Evolutionary conservation across 1,140 invertebrate species (phyloP).

Genomic region (Eufriesea mexicana): DNA sequence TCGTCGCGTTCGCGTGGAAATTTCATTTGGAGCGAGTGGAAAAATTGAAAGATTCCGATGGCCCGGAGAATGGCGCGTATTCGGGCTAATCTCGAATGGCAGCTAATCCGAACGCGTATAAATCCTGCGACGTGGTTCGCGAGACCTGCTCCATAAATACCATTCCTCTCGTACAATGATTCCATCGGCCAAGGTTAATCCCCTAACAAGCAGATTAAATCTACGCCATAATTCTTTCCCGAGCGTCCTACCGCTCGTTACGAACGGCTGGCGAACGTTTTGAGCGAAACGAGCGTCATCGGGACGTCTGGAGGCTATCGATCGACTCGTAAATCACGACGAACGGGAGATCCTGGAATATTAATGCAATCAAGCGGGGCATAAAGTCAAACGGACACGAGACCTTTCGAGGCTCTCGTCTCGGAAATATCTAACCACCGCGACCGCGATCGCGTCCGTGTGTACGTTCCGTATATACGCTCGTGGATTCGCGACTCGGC

Average conservation of each 20-base stretch:
- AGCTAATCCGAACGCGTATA: too few relatives aligned
- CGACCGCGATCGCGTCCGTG: too few relatives aligned
- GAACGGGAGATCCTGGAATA: background rate
- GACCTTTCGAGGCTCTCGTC: background rate
- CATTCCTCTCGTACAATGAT: background rate
- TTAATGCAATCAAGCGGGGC: constrained; percentile 19
- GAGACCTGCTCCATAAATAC: background rate
- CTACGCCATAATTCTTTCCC: background rate
- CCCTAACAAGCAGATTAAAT: background rate
- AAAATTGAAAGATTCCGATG: too few relatives aligned
- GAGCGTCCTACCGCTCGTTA: background rate
- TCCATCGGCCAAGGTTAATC: background rate
- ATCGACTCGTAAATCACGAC: constrained; percentile 20
- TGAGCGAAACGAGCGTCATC: constrained; percentile 1
- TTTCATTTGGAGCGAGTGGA: too few relatives aligned
- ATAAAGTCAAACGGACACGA: constrained; percentile 1
- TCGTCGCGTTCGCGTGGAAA: too few relatives aligned
- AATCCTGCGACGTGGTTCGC: too few relatives aligned
- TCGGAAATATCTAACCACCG: background rate
- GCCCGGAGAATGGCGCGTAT: too few relatives aligned
- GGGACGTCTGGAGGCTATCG: background rate
- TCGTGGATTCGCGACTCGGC: too few relatives aligned
- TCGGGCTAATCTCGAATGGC: too few relatives aligned
- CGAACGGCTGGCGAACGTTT: background rate
- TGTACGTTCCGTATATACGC: too few relatives aligned